Evolutionary conservation across 2,797 vertebrate genomes (phyloP).

Genomic region (Nasua narica): DNA sequence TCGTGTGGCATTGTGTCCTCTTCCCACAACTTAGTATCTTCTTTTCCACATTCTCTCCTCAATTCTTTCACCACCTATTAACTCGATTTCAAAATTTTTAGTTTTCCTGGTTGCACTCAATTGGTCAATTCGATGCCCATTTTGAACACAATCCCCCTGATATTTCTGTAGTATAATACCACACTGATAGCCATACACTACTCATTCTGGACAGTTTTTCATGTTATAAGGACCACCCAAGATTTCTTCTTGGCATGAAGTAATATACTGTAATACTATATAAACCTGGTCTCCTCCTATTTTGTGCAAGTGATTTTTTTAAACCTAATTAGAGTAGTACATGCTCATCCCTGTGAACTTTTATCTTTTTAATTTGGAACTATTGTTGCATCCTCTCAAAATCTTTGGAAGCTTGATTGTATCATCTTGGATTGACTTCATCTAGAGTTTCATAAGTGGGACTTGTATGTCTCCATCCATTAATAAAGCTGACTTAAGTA

Average conservation of each 20-base stretch:
- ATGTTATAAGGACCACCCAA: not conserved
- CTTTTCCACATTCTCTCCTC: not conserved
- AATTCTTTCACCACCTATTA: not conserved
- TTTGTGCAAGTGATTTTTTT: not conserved
- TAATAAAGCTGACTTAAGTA: not conserved
- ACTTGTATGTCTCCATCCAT: not conserved
- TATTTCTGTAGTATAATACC: not conserved
- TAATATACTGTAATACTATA: not conserved
- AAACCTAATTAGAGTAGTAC: not conserved
- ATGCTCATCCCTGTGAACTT: not conserved
- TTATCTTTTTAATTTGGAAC: not conserved
- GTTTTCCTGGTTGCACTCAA: not conserved
- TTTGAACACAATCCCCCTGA: not conserved
- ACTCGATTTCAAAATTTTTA: not conserved
- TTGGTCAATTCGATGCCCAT: not conserved
- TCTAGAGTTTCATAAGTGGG: not conserved
- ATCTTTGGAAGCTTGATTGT: not conserved
- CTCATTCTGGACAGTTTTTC: not conserved
- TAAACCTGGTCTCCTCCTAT: not conserved
- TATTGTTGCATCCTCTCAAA: not conserved
- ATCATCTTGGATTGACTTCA: not conserved
- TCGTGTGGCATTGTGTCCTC: not conserved
- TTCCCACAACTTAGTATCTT: not conserved
- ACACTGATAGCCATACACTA: not conserved
- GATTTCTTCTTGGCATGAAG: not conserved